A percentile compares a stretch with the other conserved stretches of the same genome.
Evolutionary conservation across 2,797 vertebrate species (phyloP).

Genomic region (Odontamblyopus lacepedii): DNA sequence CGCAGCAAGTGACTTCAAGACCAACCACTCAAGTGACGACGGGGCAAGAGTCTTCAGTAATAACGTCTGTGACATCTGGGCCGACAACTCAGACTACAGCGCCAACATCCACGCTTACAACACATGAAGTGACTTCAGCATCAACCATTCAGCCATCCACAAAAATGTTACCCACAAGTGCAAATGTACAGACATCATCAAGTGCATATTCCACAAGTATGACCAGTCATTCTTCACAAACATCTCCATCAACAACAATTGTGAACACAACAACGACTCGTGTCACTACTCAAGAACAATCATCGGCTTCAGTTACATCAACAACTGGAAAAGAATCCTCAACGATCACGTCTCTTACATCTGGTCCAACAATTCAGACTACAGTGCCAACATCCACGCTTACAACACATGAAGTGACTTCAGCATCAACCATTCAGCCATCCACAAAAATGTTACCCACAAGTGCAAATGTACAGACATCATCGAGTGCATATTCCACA

Average conservation of each 20-base stretch:
- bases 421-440: background rate
- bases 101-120: background rate
- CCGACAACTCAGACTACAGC: background rate
- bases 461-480: background rate
- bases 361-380: background rate
- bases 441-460: background rate
- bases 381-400: background rate
- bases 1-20: background rate
- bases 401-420: background rate
- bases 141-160: background rate
- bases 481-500: background rate
- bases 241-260: background rate
- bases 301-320: too few relatives aligned
- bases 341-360: background rate
- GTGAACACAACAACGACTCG: background rate
- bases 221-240: background rate
- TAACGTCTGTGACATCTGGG: background rate
- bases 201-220: background rate
- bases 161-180: rapidly evolving
- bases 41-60: background rate
- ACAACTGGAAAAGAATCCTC: too few relatives aligned
- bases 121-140: background rate
- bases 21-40: background rate
- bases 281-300: background rate
- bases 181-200: background rate